phyloP scores from a whole-genome alignment of 2,113 vertebrate species.

The Corythornis madagascariensis region DNA sequence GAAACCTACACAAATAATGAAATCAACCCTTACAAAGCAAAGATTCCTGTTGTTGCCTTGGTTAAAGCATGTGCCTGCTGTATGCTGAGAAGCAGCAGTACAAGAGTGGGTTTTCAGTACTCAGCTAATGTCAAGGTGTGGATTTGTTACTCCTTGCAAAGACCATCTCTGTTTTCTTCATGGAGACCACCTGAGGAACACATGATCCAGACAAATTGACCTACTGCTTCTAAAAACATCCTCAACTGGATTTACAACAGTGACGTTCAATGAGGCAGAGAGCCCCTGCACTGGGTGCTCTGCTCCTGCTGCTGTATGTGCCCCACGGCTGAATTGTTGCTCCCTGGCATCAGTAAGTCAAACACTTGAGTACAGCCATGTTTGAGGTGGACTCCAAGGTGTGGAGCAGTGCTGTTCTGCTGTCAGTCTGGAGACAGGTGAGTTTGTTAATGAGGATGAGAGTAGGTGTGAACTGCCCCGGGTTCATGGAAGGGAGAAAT shows the following conservation, averaged over 20 bases:
- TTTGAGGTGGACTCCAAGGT: not conserved
- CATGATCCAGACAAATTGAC: not conserved
- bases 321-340: fast-evolving
- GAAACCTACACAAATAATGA: not conserved
- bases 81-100: not conserved
- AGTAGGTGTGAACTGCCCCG: not conserved
- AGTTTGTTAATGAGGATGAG: not conserved
- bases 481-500: not conserved
- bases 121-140: not conserved
- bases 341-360: not conserved
- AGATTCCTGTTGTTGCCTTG: not conserved
- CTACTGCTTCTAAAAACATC: not conserved
- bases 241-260: not conserved
- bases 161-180: not conserved
- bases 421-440: not conserved
- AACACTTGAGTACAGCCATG: fast-evolving
- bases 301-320: not conserved
- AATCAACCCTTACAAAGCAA: not conserved
- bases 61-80: not conserved
- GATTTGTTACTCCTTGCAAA: not conserved
- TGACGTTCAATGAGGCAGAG: not conserved
- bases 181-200: not conserved
- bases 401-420: fast-evolving
- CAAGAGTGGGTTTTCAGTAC: not conserved
- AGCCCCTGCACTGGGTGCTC: not conserved